Conservation (phyloP, 2,888 invertebrate genomes). For the Trachelus tabidus region DNA sequence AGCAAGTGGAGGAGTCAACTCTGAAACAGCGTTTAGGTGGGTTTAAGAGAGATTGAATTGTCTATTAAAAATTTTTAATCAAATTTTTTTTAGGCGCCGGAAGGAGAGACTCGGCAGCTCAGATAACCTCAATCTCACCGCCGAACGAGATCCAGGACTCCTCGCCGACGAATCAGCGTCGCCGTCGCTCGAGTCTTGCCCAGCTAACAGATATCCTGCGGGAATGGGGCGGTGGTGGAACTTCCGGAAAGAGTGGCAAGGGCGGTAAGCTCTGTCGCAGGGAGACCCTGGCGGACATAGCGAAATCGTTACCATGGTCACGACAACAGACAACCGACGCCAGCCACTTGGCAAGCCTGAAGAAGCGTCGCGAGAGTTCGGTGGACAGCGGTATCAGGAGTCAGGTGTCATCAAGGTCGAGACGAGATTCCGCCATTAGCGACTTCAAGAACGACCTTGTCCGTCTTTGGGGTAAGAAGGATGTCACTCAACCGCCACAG, state of each 20-base stretch:
- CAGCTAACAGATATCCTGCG: slow-evolving; percentile 89
- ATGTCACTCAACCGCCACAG: slow-evolving; percentile 45
- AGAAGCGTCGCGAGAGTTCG: slow-evolving; percentile 88
- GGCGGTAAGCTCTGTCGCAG: slow-evolving; percentile 77
- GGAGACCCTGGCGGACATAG: slow-evolving; percentile 89
- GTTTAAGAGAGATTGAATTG: neutral
- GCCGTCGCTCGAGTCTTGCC: slow-evolving; percentile 86
- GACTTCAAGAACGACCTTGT: slow-evolving; percentile 80
- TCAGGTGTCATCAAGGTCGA: slow-evolving; percentile 74
- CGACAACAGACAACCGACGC: slow-evolving; percentile 73
- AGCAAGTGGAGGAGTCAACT: slow-evolving; percentile 88
- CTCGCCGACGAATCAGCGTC: slow-evolving; percentile 77
- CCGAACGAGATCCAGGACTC: slow-evolving; percentile 79
- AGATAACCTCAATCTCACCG: slow-evolving; percentile 86
- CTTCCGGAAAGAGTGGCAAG: slow-evolving; percentile 60
- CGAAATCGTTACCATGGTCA: slow-evolving; percentile 86
- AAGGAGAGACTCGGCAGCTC: slow-evolving; percentile 90
- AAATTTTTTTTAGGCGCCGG: slow-evolving; percentile 65
- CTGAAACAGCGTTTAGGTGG: slow-evolving; percentile 83
- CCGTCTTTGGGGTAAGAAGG: slow-evolving; percentile 71
- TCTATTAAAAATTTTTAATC: no score
- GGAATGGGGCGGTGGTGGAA: slow-evolving; percentile 82
- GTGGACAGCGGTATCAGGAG: slow-evolving; percentile 86
- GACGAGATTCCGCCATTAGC: slow-evolving; percentile 78
- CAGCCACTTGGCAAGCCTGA: slow-evolving; percentile 63